Evolutionary conservation across 1,140 invertebrate species (phyloP).

Genomic region (Drosophila mojavensis): DNA sequence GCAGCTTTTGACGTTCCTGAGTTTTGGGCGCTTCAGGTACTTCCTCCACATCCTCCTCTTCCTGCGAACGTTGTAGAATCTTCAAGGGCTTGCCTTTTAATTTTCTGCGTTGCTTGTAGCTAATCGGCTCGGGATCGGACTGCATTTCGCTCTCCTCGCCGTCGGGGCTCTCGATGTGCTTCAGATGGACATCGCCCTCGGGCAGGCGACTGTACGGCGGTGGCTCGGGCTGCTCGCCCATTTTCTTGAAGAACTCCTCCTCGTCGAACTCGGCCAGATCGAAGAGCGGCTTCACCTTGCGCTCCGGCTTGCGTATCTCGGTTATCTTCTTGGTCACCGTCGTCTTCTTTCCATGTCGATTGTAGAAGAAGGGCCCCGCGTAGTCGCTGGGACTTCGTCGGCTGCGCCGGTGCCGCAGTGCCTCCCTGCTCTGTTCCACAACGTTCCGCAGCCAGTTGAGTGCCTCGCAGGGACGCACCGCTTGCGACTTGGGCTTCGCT

Average conservation of each 20-base stretch:
- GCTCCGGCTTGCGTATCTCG: conserved; percentile 74
- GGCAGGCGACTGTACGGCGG: conserved; percentile 63
- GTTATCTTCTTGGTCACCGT: conserved; percentile 76
- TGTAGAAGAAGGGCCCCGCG: conserved; percentile 68
- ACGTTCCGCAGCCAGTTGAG: conserved; percentile 60
- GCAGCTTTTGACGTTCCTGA: conserved; percentile 31
- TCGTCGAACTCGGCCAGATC: conserved; percentile 76
- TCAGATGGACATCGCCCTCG: conserved; percentile 75
- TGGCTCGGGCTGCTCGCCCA: conserved; percentile 62
- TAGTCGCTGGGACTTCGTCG: conserved; percentile 52
- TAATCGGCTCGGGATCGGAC: conserved; percentile 40
- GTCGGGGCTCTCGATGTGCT: conserved; percentile 64
- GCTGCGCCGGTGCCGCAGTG: conserved; percentile 25
- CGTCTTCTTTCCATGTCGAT: conserved; percentile 58
- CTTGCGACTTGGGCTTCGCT: conserved; percentile 1
- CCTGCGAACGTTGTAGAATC: conserved; percentile 43
- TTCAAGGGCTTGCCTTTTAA: conserved; percentile 44
- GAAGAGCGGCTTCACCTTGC: conserved; percentile 60
- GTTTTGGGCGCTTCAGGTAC: conserved; percentile 14
- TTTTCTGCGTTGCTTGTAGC: conserved; percentile 34
- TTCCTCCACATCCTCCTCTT: conserved; percentile 26
- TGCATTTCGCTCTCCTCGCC: conserved; percentile 63
- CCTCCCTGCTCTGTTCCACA: conserved; percentile 51
- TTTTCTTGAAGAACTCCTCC: conserved; percentile 78
- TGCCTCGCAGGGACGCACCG: conserved; percentile 46